Conservation (phyloP, 2,797 vertebrate genomes). For the Thunnus albacares region DNA sequence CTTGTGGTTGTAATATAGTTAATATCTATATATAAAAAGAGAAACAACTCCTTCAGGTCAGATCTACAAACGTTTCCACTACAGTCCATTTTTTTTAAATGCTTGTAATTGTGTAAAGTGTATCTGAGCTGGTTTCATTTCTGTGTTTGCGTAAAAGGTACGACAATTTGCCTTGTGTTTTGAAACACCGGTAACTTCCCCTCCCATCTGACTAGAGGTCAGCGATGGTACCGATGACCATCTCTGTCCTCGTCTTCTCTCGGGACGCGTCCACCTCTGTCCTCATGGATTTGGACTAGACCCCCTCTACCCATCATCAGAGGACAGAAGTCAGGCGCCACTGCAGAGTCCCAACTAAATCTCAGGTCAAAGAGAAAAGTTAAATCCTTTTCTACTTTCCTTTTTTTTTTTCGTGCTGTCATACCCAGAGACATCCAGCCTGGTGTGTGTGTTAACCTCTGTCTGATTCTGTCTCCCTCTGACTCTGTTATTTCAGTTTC, state of each 20-base stretch:
- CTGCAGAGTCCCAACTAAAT: slow-evolving; percentile 75
- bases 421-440: slow-evolving; percentile 48
- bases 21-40: slow-evolving; percentile 85
- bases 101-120: slow-evolving; percentile 86
- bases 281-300: slow-evolving; percentile 34
- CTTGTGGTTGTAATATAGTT: slow-evolving; percentile 98
- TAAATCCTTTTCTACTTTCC: slow-evolving; percentile 67
- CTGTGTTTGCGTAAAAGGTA: slow-evolving; percentile 78
- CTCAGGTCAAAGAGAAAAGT: slow-evolving; percentile 83
- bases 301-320: slow-evolving; percentile 29
- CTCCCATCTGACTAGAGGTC: slow-evolving; percentile 54
- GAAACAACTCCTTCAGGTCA: slow-evolving; percentile 91
- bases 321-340: slow-evolving; percentile 56
- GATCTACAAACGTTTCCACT: slow-evolving; percentile 87
- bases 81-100: slow-evolving; percentile 84
- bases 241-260: slow-evolving; percentile 43
- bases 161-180: slow-evolving; percentile 80
- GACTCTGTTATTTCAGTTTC: slow-evolving; percentile 25
- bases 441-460: slow-evolving; percentile 24
- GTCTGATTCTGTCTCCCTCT: slow-evolving; percentile 45
- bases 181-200: slow-evolving; percentile 69
- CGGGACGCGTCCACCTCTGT: slow-evolving; percentile 52
- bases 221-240: slow-evolving; percentile 15
- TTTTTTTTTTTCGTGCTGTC: slow-evolving; percentile 34
- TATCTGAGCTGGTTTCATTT: slow-evolving; percentile 75